These are phyloP conservation scores for Druon quercuslanigerum DNA, from an alignment of 1,140 invertebrate species.

Conservation along the genomic window DNA sequence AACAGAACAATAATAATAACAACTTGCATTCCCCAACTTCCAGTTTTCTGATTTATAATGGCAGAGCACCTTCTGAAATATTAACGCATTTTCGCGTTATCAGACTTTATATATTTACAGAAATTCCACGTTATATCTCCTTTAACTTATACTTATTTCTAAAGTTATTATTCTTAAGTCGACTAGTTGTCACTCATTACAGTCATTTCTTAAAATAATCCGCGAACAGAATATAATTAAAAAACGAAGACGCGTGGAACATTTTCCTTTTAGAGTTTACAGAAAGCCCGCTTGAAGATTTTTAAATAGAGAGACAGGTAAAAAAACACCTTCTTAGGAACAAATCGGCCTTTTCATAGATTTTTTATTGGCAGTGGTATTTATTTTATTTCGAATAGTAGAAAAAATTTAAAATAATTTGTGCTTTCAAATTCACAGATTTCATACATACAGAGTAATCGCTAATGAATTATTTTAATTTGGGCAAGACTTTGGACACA, in stretches of 20 bases:
- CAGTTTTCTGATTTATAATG: slow-evolving; percentile 22
- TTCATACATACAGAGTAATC: too few species aligned
- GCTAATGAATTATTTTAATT: too few species aligned
- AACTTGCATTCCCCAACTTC: slow-evolving; percentile 1
- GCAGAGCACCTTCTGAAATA: slow-evolving; percentile 19
- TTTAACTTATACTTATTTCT: slow-evolving; percentile 47
- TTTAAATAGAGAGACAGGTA: neutral
- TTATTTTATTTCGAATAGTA: too few species aligned
- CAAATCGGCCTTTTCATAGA: too few species aligned
- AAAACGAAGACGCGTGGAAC: neutral
- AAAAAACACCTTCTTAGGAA: too few species aligned
- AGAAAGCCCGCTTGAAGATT: neutral
- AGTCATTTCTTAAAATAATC: slow-evolving; percentile 45
- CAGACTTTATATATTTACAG: slow-evolving; percentile 52
- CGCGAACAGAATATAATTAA: neutral
- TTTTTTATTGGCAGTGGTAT: too few species aligned
- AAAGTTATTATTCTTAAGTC: slow-evolving; percentile 50
- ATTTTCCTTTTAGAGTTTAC: neutral
- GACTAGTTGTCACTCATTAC: slow-evolving; percentile 63
- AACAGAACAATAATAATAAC: slow-evolving; percentile 11
- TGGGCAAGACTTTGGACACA: too few species aligned
- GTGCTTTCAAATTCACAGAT: too few species aligned
- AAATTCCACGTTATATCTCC: slow-evolving; percentile 41
- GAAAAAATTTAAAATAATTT: too few species aligned
- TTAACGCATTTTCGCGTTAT: slow-evolving; percentile 25